Evolutionary conservation across 1,140 invertebrate species (phyloP).

Genomic region (Aphaenogaster rudis): DNA sequence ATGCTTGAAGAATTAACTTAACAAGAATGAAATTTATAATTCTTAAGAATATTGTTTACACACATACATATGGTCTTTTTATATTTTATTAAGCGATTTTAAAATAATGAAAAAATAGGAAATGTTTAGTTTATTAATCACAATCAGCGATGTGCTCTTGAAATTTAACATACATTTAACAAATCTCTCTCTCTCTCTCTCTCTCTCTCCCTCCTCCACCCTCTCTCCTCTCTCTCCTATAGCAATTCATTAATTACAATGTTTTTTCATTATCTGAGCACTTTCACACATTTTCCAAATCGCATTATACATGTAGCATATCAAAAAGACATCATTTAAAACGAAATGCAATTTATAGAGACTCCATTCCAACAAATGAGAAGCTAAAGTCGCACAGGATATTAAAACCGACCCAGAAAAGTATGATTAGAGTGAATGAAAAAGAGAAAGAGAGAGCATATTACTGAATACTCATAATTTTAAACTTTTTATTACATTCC

Average conservation of each 20-base stretch:
- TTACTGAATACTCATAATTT: conserved; percentile 25
- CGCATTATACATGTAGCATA: not conserved
- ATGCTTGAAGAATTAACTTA: not conserved
- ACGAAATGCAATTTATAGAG: conserved; percentile 32
- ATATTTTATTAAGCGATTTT: not conserved
- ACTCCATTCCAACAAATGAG: not conserved
- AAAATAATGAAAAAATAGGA: not conserved
- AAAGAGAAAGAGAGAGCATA: conserved; percentile 7
- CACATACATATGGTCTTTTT: not conserved
- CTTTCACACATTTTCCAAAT: not conserved
- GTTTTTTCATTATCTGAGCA: not conserved
- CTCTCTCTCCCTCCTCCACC: not conserved
- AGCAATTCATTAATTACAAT: conserved; percentile 13
- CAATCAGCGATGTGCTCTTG: not conserved
- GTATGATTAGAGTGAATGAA: conserved; percentile 17
- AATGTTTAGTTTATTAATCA: not conserved
- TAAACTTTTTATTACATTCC: conserved; percentile 33
- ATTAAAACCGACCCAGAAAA: conserved; percentile 28
- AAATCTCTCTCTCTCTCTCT: not conserved
- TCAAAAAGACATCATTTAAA: conserved; percentile 12
- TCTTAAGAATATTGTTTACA: not conserved
- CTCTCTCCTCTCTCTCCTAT: not conserved
- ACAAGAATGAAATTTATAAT: not conserved
- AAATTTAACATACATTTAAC: not conserved
- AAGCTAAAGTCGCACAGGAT: conserved; percentile 37